Evolutionary conservation across 2,797 vertebrate species (phyloP), one percentile per base, ranked within the genome.

Genomic region (Alcedo quadribrachys): DNA sequence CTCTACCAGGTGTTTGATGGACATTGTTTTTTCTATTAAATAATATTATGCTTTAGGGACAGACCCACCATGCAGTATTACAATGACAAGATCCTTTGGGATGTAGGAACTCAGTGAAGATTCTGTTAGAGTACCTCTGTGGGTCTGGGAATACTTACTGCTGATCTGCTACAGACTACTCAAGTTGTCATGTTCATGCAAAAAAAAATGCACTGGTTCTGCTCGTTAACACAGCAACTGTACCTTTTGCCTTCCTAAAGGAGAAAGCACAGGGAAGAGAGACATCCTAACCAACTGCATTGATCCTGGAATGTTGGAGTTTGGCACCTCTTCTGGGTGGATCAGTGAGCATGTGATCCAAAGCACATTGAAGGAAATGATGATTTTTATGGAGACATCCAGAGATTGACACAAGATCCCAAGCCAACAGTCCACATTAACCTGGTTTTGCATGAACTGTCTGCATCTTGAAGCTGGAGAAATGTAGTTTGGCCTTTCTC

Each of bases 41-140:
- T 78, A 87, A 80, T 76, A 2, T 3, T 11, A 17, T 27, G 11
- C 55, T 66, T 89, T 58, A 81, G 54, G 73, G 75, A 66, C 4
- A 12, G 71, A 58, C 53, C 21, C 76, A 62, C 66, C 70, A 42
- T 30, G 21, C 20, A 85, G 61, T 17, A 62, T 32, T 62, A 40
- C 48, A 63, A 30, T 2, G 1, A 28, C n/a, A 67, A 71, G 53
- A 20, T 22, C 89, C 80, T 63, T 66, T 16, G 63, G 85, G 92
- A 66, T 21, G 32, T 1, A 32, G 48, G 76, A 54, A 40, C 55
- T 77, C 51, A 2, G 42, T 15, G 70, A 94, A 81, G 67, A 93
- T 93, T 93, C 83, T 92, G 80, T 93, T 71, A 89, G 53, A 89
- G 50, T 74, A 63, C n/a, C 57, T 90, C 61, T 69, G 79, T 20